Percentiles rank a stretch among this genome's conserved stretches.
Conservation (phyloP, 2,113 vertebrate species). For the Emydura subglobosa region DNA sequence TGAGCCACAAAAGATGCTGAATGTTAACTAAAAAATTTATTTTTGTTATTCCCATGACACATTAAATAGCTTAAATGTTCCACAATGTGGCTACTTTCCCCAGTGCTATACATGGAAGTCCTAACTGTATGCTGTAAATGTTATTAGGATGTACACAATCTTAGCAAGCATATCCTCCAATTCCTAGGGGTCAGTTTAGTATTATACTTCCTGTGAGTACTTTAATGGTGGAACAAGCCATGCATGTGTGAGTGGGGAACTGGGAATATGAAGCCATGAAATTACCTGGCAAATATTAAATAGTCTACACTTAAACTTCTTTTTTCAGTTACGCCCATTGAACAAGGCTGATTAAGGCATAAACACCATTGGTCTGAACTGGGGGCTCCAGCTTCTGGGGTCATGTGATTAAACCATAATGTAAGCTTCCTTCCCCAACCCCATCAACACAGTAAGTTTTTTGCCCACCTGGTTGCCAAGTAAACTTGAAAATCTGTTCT, state of each 20-base stretch:
- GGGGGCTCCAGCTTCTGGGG: not conserved
- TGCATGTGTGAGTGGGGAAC: not conserved
- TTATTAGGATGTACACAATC: not conserved
- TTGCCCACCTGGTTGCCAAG: not conserved
- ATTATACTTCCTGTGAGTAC: not conserved
- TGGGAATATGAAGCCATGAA: not conserved
- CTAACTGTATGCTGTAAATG: not conserved
- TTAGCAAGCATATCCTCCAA: not conserved
- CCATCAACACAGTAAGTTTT: not conserved
- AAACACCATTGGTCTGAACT: not conserved
- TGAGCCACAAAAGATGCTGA: not conserved
- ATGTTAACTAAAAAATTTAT: not conserved
- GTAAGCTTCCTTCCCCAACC: not conserved
- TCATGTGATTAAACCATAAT: not conserved
- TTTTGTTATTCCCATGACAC: not conserved
- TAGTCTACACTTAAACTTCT: not conserved
- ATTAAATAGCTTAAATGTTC: not conserved
- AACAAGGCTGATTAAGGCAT: not conserved
- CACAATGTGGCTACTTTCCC: not conserved
- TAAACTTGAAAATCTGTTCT: not conserved
- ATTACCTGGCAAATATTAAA: not conserved
- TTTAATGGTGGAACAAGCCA: not conserved
- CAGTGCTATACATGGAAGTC: fast-evolving
- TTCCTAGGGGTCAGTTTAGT: not conserved
- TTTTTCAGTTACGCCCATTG: not conserved